These are phyloP conservation scores for Hydropotes inermis DNA, from an alignment of 2,113 vertebrate genomes.

Conservation along the genomic window DNA sequence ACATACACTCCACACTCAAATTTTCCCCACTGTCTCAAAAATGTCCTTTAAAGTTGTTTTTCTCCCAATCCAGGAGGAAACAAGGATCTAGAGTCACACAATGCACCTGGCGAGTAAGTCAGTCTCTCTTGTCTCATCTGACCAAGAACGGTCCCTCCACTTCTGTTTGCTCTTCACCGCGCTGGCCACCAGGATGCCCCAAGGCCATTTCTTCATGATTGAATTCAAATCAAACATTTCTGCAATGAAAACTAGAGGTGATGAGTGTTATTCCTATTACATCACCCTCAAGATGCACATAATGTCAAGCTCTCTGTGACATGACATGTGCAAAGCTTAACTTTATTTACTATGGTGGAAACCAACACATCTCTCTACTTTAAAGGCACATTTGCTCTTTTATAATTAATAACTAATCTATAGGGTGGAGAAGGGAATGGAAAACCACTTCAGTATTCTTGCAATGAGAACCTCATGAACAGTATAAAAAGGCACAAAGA, in stretches of 20 bases:
- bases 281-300: not conserved
- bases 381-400: not conserved
- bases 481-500: not conserved
- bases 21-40: not conserved
- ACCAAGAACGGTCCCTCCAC: not conserved
- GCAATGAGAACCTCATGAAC: not conserved
- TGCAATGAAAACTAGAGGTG: not conserved
- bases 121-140: not conserved
- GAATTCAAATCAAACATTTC: not conserved
- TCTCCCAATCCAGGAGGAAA: not conserved
- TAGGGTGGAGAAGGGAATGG: not conserved
- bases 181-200: not conserved
- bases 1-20: not conserved
- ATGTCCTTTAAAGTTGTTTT: not conserved
- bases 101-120: not conserved
- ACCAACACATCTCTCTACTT: not conserved
- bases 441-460: not conserved
- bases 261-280: not conserved
- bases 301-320: not conserved
- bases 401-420: slow-evolving; percentile 15
- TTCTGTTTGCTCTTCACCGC: not conserved
- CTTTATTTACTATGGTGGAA: not conserved
- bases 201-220: not conserved
- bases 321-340: not conserved
- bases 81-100: not conserved